Conservation (phyloP, 2,888 invertebrate genomes). For the Gryllus longicercus region DNA sequence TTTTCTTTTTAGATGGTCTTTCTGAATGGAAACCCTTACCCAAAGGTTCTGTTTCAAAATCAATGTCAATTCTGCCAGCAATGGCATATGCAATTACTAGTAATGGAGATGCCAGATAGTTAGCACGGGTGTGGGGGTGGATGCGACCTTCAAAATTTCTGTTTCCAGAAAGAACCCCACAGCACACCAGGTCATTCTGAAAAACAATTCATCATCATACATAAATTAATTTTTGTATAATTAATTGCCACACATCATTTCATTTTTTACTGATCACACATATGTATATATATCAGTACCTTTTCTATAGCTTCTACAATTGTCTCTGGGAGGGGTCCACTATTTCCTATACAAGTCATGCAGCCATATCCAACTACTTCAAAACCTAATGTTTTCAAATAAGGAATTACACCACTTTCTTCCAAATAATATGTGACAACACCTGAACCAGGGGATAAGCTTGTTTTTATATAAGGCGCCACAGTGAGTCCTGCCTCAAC, state of each 20-base stretch:
- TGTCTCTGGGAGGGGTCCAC: slow-evolving; percentile 88
- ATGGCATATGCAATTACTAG: slow-evolving; percentile 96
- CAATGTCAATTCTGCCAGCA: slow-evolving; percentile 91
- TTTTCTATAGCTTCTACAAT: slow-evolving; percentile 90
- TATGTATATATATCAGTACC: slow-evolving; percentile 47
- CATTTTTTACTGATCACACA: too few species aligned
- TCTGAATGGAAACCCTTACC: slow-evolving; percentile 51
- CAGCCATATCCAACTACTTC: slow-evolving; percentile 98
- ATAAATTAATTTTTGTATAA: neutral
- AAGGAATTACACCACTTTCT: slow-evolving; percentile 89
- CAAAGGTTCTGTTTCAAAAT: slow-evolving; percentile 85
- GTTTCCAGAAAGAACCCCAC: slow-evolving; percentile 95
- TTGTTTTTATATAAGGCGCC: slow-evolving; percentile 93
- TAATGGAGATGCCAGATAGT: slow-evolving; percentile 95
- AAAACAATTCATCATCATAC: slow-evolving; percentile 35
- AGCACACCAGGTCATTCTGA: slow-evolving; percentile 88
- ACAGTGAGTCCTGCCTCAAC: slow-evolving; percentile 86
- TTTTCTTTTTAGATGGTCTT: too few species aligned
- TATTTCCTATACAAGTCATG: slow-evolving; percentile 99
- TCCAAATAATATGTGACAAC: slow-evolving; percentile 87
- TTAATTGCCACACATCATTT: neutral
- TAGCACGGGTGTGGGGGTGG: slow-evolving; percentile 93
- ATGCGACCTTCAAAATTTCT: slow-evolving; percentile 98
- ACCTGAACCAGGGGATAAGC: slow-evolving; percentile 91
- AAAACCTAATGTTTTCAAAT: slow-evolving; percentile 83